These are phyloP conservation scores for Rhynchopsitta pachyrhyncha DNA, from an alignment of 2,113 vertebrate species.

Conservation along the genomic window DNA sequence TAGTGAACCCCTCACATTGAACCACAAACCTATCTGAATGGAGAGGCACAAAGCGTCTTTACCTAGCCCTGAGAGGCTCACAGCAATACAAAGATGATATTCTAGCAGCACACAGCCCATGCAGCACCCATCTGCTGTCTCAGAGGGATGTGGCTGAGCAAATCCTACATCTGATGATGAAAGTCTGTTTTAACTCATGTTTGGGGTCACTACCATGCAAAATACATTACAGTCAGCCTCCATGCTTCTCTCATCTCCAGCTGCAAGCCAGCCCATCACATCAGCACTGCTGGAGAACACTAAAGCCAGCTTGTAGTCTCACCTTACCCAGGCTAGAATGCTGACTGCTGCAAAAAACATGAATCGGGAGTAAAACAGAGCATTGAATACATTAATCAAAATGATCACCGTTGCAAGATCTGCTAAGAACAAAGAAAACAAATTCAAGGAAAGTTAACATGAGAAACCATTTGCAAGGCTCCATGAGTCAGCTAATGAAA, in stretches of 20 bases:
- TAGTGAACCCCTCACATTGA: not conserved
- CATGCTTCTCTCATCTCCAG: not conserved
- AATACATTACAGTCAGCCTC: not conserved
- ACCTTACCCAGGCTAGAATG: not conserved
- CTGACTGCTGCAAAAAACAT: conserved; percentile 43
- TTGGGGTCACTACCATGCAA: not conserved
- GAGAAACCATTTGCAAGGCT: conserved; percentile 47
- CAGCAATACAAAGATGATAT: not conserved
- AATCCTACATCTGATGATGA: not conserved
- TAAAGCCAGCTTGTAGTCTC: not conserved
- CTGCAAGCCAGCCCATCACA: conserved; percentile 42
- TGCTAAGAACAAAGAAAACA: conserved; percentile 65
- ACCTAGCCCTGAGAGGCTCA: not conserved
- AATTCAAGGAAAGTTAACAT: conserved; percentile 52
- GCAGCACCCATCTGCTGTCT: not conserved
- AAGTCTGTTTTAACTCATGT: not conserved
- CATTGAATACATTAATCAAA: conserved; percentile 16
- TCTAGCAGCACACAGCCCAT: not conserved
- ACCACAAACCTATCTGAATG: not conserved
- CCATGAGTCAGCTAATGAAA: conserved; percentile 56
- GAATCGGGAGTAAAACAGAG: conserved; percentile 12
- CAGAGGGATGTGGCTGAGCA: not conserved
- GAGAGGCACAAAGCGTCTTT: not conserved
- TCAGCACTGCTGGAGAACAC: not conserved
- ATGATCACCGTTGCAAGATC: conserved; percentile 4